phyloP scores from a whole-genome alignment of 2,888 invertebrate genomes.

The Spodoptera exigua region DNA sequence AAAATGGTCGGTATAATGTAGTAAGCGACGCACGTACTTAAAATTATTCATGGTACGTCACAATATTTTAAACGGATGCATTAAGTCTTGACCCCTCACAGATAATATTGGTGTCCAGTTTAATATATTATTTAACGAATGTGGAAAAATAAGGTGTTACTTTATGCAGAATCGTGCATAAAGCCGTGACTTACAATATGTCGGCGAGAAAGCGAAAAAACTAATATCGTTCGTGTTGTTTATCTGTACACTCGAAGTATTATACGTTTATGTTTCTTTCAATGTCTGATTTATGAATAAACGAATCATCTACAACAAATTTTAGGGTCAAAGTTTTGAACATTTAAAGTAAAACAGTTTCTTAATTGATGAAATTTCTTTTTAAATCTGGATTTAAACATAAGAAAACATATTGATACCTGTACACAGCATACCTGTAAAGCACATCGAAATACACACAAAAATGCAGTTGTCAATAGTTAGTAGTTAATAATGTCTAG shows the following conservation, averaged over 20 bases:
- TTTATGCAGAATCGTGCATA: constrained; percentile 54
- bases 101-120: constrained; percentile 79
- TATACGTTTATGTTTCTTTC: constrained; percentile 49
- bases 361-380: too few species aligned
- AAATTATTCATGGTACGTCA: constrained; percentile 82
- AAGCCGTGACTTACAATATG: constrained; percentile 49
- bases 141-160: constrained; percentile 68
- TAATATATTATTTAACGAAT: constrained; percentile 79
- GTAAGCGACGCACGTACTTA: constrained; percentile 69
- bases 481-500: constrained; percentile 72
- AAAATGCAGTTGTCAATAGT: constrained; percentile 73
- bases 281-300: constrained; percentile 44
- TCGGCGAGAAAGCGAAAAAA: constrained; percentile 55
- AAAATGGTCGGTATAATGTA: constrained; percentile 48
- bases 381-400: too few species aligned
- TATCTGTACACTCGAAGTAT: constrained; percentile 47
- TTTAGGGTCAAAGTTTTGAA: constrained; percentile 25
- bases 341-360: not conserved
- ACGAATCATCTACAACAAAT: constrained; percentile 30
- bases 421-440: constrained; percentile 78
- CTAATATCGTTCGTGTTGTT: constrained; percentile 58
- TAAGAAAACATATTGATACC: constrained; percentile 79
- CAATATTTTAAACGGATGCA: constrained; percentile 84
- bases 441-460: constrained; percentile 81
- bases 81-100: constrained; percentile 78